Conservation (phyloP, 2,797 vertebrate genomes). For the Pyrocephalus nanus region DNA sequence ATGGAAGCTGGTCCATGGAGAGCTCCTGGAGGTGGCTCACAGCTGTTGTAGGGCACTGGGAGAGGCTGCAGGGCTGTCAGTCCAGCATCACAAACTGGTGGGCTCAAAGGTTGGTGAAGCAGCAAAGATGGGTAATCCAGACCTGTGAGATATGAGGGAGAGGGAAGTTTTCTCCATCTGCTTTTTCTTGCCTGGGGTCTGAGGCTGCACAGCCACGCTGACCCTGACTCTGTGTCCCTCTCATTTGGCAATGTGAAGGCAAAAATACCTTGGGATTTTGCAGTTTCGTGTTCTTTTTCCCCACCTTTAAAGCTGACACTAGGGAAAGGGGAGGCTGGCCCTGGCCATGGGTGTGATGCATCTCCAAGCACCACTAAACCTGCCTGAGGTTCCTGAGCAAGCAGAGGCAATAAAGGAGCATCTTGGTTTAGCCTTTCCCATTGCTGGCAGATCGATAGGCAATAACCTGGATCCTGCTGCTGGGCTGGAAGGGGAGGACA, state of each 20-base stretch:
- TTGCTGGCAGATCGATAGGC: not conserved
- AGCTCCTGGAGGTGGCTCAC: not conserved
- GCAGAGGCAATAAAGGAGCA: not conserved
- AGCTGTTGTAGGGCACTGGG: not conserved
- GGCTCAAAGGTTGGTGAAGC: not conserved
- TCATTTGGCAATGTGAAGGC: not conserved
- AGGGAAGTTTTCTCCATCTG: rapidly evolving
- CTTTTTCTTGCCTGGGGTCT: not conserved
- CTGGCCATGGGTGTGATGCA: not conserved
- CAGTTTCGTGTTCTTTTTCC: not conserved
- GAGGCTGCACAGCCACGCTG: rapidly evolving
- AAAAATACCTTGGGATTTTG: not conserved
- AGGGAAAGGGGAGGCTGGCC: not conserved
- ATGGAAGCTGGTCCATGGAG: not conserved
- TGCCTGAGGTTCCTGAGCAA: not conserved
- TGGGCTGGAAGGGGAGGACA: not conserved
- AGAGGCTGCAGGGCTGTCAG: not conserved
- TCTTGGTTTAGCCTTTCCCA: not conserved
- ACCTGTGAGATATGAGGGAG: not conserved
- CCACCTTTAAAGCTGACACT: not conserved
- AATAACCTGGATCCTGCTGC: not conserved
- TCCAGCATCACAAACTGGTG: not conserved
- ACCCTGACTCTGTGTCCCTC: rapidly evolving
- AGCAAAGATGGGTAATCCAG: not conserved
- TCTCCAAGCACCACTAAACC: not conserved